Evolutionary conservation across 2,797 vertebrate species (phyloP).

Genomic region (Glyptemys insculpta): DNA sequence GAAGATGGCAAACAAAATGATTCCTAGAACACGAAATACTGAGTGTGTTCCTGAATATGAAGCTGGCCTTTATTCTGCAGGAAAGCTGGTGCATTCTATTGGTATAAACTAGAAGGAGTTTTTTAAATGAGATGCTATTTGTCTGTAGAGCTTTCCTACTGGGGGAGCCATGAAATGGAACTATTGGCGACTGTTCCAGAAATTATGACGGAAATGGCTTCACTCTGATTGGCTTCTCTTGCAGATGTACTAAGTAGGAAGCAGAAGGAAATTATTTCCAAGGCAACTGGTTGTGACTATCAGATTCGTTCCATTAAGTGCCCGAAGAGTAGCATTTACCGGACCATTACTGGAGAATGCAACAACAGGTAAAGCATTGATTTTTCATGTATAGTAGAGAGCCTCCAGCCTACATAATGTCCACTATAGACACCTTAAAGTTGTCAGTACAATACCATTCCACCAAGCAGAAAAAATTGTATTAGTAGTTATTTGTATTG

Average conservation of each 20-base stretch:
- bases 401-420: background rate
- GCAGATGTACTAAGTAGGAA: slow-evolving; percentile 33
- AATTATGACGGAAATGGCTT: background rate
- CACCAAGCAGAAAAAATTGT: background rate
- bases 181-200: background rate
- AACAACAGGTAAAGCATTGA: slow-evolving; percentile 86
- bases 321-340: slow-evolving; percentile 69
- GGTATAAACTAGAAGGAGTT: background rate
- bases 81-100: background rate
- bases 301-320: slow-evolving; percentile 54
- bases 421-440: background rate
- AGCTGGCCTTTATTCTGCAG: background rate
- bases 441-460: background rate
- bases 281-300: slow-evolving; percentile 82
- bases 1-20: background rate
- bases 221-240: background rate
- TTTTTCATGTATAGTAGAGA: background rate
- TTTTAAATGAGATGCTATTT: background rate
- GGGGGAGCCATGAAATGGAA: background rate
- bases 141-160: background rate
- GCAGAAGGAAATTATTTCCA: slow-evolving; percentile 66
- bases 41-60: background rate
- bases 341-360: slow-evolving; percentile 86
- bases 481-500: background rate
- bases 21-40: background rate